phyloP scores from a whole-genome alignment of 2,113 vertebrate genomes.

The Himantopus leucocephalus region DNA sequence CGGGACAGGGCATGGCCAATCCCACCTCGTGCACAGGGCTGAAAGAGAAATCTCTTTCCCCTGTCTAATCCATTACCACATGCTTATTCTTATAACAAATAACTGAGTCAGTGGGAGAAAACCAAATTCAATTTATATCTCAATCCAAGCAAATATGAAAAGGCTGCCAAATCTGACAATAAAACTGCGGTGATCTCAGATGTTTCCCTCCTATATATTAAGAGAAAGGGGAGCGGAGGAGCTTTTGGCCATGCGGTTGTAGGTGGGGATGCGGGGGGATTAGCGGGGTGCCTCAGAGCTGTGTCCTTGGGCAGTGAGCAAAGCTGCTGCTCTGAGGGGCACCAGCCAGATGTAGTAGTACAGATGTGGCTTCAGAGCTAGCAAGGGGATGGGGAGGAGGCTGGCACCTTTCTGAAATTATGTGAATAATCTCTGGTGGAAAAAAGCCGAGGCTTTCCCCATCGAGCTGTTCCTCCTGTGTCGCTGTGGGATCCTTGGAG shows the following conservation, averaged over 20 bases:
- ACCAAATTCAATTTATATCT: conserved; percentile 60
- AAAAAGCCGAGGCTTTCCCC: background rate
- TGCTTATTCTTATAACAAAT: conserved; percentile 59
- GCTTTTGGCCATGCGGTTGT: background rate
- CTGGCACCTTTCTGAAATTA: background rate
- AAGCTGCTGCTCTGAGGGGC: background rate
- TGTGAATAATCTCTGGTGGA: background rate
- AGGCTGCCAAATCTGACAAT: conserved; percentile 59
- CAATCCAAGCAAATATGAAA: conserved; percentile 63
- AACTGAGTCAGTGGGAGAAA: conserved; percentile 63
- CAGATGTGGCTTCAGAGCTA: background rate
- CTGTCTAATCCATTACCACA: conserved; percentile 24
- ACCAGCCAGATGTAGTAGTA: background rate
- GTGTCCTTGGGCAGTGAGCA: background rate
- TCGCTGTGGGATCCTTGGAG: background rate
- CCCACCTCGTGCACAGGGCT: background rate
- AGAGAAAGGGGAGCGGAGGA: background rate
- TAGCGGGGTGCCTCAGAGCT: background rate
- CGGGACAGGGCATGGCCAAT: background rate
- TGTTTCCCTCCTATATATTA: background rate
- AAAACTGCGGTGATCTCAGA: conserved; percentile 25
- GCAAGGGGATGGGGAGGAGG: background rate
- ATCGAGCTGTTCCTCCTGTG: background rate
- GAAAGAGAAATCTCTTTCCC: background rate
- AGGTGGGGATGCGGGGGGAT: background rate